Base-by-base conservation (phyloP, 2,888 invertebrate species). In the Oscheius sp. region DNA sequence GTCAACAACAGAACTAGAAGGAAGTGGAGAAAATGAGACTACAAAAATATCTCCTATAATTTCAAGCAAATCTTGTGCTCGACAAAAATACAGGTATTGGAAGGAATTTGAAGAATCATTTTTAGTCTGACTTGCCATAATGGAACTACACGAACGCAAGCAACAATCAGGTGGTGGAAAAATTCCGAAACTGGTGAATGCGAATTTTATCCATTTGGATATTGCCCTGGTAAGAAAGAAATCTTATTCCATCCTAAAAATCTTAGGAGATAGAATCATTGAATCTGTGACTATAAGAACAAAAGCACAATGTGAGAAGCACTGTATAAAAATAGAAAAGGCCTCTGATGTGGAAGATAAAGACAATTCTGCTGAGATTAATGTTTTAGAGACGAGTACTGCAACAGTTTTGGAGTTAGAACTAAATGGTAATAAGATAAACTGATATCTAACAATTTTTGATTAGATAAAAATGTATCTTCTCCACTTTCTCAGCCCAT, bases 71-170 rank as follows among this genome's bases (percentile, higher is more conserved):
- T 65, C 65, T 3, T 65, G 65, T n/a, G 53, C 37, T n/a, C 29
- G 65, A 37, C 65, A 65, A 25, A 65, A 53, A 37, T 65, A 37
- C 20, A 65, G 65, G 65, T 65, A 53, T n/a, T n/a, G n/a, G n/a
- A n/a, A n/a, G n/a, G n/a, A n/a, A n/a, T n/a, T n/a, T n/a, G n/a
- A n/a, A n/a, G n/a, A n/a, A n/a, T n/a, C n/a, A 25, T 39, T 20
- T 53, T 65, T 39, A 65, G 65, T 17, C 6, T 42, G 6, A 23
- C 46, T 27, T 68, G 68, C 34, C 68, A 58, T 20, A 29, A 58
- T 10, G 68, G 68, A 12, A 48, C 23, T 5, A n/a, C 61, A 3
- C 45, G 33, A 25, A 68, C 68, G 12, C 61, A 61, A 23, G 48
- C 68, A 15, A 68, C 68, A 23, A 48, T 68, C 2, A 42, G 68